phyloP scores from a whole-genome alignment of 2,888 invertebrate genomes.

The Mayetiola destructor region DNA sequence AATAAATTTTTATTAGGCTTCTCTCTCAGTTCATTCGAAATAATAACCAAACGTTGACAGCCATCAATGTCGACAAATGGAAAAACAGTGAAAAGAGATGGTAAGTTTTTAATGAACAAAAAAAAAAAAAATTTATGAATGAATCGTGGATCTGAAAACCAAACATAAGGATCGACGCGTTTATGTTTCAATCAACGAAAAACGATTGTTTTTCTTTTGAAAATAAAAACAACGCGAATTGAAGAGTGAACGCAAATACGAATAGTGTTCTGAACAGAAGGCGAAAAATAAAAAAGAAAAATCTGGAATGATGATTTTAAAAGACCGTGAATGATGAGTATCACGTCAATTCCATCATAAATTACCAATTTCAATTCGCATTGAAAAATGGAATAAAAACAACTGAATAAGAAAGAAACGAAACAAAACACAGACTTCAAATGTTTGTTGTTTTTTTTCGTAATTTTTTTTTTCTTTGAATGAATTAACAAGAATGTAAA shows the following conservation, averaged over 20 bases:
- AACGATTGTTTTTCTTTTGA: slow-evolving; percentile 11
- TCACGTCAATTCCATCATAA: no score
- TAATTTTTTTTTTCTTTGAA: no score
- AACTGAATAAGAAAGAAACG: no score
- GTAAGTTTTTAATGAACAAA: not conserved
- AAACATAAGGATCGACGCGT: not conserved
- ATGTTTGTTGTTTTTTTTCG: no score
- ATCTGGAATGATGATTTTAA: no score
- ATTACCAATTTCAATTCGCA: no score
- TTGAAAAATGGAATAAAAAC: no score
- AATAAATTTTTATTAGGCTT: slow-evolving; percentile 11
- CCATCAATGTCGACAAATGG: no score
- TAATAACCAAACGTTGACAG: slow-evolving; percentile 1
- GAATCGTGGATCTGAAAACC: not conserved
- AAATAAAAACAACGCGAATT: not conserved
- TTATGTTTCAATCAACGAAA: not conserved
- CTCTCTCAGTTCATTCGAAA: slow-evolving; percentile 9
- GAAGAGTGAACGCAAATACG: slow-evolving; percentile 7
- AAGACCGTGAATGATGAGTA: no score
- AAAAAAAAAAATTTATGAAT: not conserved
- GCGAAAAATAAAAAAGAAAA: not conserved
- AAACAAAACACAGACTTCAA: no score
- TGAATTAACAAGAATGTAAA: no score
- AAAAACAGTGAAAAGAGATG: not conserved
- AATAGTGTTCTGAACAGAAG: not conserved